Conservation (phyloP, 2,888 invertebrate genomes). For the Tortrix viridana region DNA sequence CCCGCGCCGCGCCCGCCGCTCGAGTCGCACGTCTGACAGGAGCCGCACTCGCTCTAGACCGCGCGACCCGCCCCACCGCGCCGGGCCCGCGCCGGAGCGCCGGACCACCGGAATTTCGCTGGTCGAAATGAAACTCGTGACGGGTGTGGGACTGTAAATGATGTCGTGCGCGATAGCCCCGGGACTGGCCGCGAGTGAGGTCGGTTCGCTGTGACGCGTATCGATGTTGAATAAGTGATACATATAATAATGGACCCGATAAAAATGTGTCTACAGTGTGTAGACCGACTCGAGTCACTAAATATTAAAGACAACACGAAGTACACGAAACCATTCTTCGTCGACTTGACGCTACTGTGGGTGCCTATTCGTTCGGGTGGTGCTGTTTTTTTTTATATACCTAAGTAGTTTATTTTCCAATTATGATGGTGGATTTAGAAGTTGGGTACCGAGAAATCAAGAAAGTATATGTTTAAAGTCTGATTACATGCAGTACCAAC, state of each 20-base stretch:
- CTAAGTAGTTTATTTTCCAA: conserved; percentile 35
- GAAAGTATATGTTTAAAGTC: conserved; percentile 47
- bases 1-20: conserved; percentile 58
- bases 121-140: conserved; percentile 13
- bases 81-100: not conserved
- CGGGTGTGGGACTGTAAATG: conserved; percentile 1
- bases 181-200: conserved; percentile 9
- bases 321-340: conserved; percentile 18
- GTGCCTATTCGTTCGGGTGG: conserved; percentile 36
- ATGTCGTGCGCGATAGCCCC: not conserved
- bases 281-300: not conserved
- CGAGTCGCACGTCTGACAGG: conserved; percentile 63
- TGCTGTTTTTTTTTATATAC: conserved; percentile 36
- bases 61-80: conserved; percentile 40
- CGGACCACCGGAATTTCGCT: conserved; percentile 2
- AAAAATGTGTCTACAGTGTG: not conserved
- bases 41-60: conserved; percentile 49
- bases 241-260: too few relatives aligned
- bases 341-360: conserved; percentile 24
- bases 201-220: not conserved
- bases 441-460: conserved; percentile 36
- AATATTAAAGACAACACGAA: conserved; percentile 17
- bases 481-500: conserved; percentile 48
- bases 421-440: conserved; percentile 22
- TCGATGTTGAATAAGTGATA: not conserved